Percentiles rank a stretch among this genome's conserved stretches.
These are phyloP conservation scores for Rotaria magnacalcarata DNA, from an alignment of 2,888 invertebrate species.

Conservation along the genomic window DNA sequence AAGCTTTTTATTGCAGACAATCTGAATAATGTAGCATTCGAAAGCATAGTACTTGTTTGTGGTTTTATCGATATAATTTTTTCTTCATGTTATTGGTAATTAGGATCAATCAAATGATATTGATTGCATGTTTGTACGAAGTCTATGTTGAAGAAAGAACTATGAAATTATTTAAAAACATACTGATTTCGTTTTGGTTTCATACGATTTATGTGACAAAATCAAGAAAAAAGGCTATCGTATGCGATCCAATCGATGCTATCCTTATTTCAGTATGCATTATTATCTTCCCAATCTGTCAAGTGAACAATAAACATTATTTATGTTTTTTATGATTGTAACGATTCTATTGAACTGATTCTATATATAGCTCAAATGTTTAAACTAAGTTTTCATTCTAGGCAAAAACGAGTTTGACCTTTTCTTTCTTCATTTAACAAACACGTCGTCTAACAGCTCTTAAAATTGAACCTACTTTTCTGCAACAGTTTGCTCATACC, in stretches of 20 bases:
- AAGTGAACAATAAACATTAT: conserved; percentile 4
- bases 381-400: not conserved
- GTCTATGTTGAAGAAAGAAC: not conserved
- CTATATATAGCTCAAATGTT: no score
- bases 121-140: not conserved
- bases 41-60: conserved; percentile 59
- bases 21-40: conserved; percentile 61
- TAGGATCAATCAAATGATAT: conserved; percentile 49
- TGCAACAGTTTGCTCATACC: conserved; percentile 57
- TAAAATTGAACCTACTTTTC: conserved; percentile 54
- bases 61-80: conserved; percentile 58
- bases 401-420: not conserved
- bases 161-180: not conserved
- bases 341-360: no score
- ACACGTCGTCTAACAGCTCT: not conserved
- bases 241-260: conserved; percentile 50
- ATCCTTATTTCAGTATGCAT: conserved; percentile 61
- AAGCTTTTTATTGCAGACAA: conserved; percentile 60
- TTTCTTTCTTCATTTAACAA: not conserved
- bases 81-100: conserved; percentile 47
- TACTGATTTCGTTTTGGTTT: not conserved
- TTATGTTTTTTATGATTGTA: no score
- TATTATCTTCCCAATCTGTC: conserved; percentile 55
- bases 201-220: not conserved
- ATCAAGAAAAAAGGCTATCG: not conserved